Conservation (phyloP, 1,140 invertebrate species). For the Scylla paramamosain region DNA sequence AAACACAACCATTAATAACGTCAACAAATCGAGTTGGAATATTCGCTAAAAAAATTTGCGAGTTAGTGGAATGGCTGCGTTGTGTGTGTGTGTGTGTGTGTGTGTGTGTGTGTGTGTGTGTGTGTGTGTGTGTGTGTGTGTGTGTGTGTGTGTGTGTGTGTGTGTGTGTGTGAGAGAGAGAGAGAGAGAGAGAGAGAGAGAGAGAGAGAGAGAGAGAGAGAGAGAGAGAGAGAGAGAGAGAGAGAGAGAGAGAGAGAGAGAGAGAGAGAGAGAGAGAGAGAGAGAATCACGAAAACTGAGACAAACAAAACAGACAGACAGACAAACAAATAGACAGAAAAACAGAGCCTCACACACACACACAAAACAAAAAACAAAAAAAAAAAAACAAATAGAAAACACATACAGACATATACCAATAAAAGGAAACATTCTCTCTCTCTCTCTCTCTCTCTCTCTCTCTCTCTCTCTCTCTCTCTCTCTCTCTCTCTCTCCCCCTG, state of each 20-base stretch:
- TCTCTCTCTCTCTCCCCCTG: background rate
- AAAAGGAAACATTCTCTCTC: background rate
- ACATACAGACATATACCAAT: background rate
- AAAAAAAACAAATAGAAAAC: background rate
- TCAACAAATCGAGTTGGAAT: conserved; percentile 45
- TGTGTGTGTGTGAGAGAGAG: too few relatives aligned
- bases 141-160: too few relatives aligned
- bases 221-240: background rate
- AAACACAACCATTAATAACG: conserved; percentile 54
- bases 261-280: background rate
- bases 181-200: too few relatives aligned
- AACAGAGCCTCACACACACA: background rate
- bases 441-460: conserved; percentile 36
- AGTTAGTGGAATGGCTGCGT: background rate
- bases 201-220: background rate
- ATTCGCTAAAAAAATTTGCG: background rate
- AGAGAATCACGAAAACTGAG: background rate
- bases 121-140: too few relatives aligned
- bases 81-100: conserved; percentile 3
- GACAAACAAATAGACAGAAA: background rate
- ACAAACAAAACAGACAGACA: background rate
- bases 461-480: conserved; percentile 38
- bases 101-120: background rate
- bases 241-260: background rate
- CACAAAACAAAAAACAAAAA: background rate